Evolutionary conservation across 1,140 invertebrate species (phyloP).

Genomic region (Streblospio benedicti): DNA sequence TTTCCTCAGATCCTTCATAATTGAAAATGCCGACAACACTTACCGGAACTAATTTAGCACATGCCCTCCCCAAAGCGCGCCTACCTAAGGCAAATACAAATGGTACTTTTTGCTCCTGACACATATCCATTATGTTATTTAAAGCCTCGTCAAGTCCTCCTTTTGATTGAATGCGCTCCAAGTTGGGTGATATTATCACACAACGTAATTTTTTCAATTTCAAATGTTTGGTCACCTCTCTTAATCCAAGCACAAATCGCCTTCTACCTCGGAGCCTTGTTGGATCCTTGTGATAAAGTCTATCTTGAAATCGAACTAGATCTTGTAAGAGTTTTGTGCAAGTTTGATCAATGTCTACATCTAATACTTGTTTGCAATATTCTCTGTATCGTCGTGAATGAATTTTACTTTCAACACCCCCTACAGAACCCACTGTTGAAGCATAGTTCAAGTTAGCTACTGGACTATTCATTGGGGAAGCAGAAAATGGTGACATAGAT

Average conservation of each 20-base stretch:
- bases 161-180: conserved; percentile 49
- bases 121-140: conserved; percentile 45
- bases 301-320: conserved; percentile 55
- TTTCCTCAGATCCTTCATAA: conserved; percentile 52
- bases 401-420: conserved; percentile 32
- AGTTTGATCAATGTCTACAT: conserved; percentile 46
- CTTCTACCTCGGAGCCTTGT: conserved; percentile 52
- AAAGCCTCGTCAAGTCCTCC: conserved; percentile 50
- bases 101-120: conserved; percentile 48
- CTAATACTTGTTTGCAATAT: conserved; percentile 48
- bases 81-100: conserved; percentile 52
- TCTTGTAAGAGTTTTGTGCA: conserved; percentile 49
- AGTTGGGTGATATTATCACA: conserved; percentile 55
- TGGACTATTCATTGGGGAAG: conserved; percentile 36
- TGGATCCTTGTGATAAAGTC: conserved; percentile 54
- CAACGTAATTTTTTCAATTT: conserved; percentile 53
- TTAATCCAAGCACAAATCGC: conserved; percentile 54
- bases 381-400: conserved; percentile 45
- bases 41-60: conserved; percentile 51
- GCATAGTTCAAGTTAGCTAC: conserved; percentile 34
- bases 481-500: conserved; percentile 40
- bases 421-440: conserved; percentile 23
- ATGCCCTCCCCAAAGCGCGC: conserved; percentile 50
- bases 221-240: conserved; percentile 53
- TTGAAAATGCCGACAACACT: conserved; percentile 54